phyloP scores from a whole-genome alignment of 1,140 invertebrate genomes.

The Drosophila kohkoa region DNA sequence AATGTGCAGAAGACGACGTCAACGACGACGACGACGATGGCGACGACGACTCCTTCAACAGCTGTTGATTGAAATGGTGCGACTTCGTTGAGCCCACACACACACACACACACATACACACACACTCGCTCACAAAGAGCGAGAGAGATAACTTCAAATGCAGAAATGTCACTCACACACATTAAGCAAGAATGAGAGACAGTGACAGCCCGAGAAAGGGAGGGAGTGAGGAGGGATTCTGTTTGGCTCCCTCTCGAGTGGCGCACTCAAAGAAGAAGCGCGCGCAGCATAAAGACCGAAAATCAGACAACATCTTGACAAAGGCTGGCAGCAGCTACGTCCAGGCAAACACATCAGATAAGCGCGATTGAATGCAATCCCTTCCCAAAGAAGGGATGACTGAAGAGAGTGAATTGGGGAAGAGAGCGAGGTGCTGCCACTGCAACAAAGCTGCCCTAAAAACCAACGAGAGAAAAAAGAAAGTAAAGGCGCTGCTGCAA shows the following conservation, averaged over 20 bases:
- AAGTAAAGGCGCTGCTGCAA: slow-evolving; percentile 47
- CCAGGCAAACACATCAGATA: slow-evolving; percentile 69
- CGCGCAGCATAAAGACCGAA: slow-evolving; percentile 70
- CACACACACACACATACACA: slow-evolving; percentile 47
- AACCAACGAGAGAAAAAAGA: slow-evolving; percentile 51
- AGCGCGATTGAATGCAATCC: slow-evolving; percentile 70
- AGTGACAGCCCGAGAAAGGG: not conserved
- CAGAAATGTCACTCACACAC: not conserved
- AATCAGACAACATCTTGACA: slow-evolving; percentile 78
- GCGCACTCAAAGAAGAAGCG: slow-evolving; percentile 49
- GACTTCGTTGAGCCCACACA: slow-evolving; percentile 28
- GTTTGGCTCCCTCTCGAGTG: slow-evolving; percentile 19
- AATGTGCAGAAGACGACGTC: slow-evolving; percentile 45
- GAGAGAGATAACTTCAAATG: not conserved
- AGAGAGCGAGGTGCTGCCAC: slow-evolving; percentile 35
- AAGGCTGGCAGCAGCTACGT: slow-evolving; percentile 27
- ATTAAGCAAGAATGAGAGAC: not conserved
- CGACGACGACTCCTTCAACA: slow-evolving; percentile 52
- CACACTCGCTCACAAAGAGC: not conserved
- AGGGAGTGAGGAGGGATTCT: no score
- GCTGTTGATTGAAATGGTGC: slow-evolving; percentile 68
- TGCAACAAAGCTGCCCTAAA: slow-evolving; percentile 66
- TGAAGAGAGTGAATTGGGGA: not conserved
- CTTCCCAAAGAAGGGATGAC: not conserved
- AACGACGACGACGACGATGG: not conserved